These are phyloP conservation scores for Cacatua alba DNA, from an alignment of 2,113 vertebrate genomes.

Conservation along the genomic window DNA sequence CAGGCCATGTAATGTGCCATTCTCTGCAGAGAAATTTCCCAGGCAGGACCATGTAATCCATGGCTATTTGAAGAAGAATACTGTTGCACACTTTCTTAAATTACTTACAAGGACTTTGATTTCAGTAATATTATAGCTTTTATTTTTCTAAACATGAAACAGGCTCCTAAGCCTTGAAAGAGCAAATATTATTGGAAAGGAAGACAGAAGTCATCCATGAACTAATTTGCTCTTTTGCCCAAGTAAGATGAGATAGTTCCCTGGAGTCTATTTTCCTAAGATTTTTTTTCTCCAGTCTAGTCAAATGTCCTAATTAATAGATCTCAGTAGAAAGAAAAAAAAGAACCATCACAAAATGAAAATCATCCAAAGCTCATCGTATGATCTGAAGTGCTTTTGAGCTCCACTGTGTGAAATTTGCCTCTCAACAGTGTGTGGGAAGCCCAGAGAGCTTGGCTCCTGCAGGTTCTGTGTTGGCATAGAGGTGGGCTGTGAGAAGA, in stretches of 20 bases:
- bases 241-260: neutral
- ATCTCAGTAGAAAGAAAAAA: neutral
- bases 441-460: neutral
- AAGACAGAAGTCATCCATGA: neutral
- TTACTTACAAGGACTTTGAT: neutral
- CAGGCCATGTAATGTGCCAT: neutral
- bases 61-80: neutral
- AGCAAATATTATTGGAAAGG: neutral
- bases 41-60: neutral
- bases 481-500: neutral
- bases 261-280: neutral
- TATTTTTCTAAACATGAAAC: neutral
- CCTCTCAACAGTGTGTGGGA: neutral
- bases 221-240: slow-evolving; percentile 3
- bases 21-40: neutral
- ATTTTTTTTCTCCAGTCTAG: neutral
- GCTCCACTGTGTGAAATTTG: neutral
- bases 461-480: neutral
- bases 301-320: slow-evolving; percentile 29
- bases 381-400: neutral
- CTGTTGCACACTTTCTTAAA: neutral
- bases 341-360: neutral
- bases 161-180: neutral
- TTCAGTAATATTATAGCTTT: neutral
- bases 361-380: neutral